Conservation (phyloP, 1,140 invertebrate species). For the Drepana arcuata region DNA sequence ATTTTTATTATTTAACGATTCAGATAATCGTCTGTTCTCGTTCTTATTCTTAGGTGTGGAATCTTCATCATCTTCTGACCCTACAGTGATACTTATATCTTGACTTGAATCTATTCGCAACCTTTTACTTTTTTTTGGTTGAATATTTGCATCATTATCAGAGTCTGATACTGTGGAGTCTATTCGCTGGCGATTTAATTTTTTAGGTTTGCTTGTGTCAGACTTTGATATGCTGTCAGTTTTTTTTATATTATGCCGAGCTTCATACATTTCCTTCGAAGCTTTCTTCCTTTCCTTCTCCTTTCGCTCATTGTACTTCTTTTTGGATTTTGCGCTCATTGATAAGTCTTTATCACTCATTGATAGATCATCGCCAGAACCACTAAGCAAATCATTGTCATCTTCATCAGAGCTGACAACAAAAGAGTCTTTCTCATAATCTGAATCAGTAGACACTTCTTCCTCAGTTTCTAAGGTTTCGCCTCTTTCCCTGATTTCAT, state of each 20-base stretch:
- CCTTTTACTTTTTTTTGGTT: slow-evolving; percentile 35
- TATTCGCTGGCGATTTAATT: slow-evolving; percentile 21
- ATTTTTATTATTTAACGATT: slow-evolving; percentile 24
- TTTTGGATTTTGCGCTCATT: slow-evolving; percentile 55
- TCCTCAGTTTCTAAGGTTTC: slow-evolving; percentile 52
- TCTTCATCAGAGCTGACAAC: slow-evolving; percentile 56
- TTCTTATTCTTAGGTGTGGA: slow-evolving; percentile 16
- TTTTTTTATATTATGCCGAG: slow-evolving; percentile 44
- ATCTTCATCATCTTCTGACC: slow-evolving; percentile 6
- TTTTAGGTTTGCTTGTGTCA: slow-evolving; percentile 19
- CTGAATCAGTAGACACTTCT: slow-evolving; percentile 44
- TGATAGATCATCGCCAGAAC: slow-evolving; percentile 55
- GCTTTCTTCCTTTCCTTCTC: slow-evolving; percentile 55
- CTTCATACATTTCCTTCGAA: slow-evolving; percentile 59
- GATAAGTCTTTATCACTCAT: slow-evolving; percentile 59
- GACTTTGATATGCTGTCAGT: slow-evolving; percentile 23
- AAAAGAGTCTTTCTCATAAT: slow-evolving; percentile 64
- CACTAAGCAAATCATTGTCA: slow-evolving; percentile 54
- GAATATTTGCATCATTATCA: slow-evolving; percentile 27
- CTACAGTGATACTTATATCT: slow-evolving; percentile 15
- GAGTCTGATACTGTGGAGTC: slow-evolving; percentile 30
- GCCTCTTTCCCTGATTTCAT: slow-evolving; percentile 52
- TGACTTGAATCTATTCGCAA: slow-evolving; percentile 40
- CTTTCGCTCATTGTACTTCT: slow-evolving; percentile 54
- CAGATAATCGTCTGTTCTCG: slow-evolving; percentile 17